Evolutionary conservation across 2,797 vertebrate genomes (phyloP).

Genomic region (Bryconaethiops microstoma): DNA sequence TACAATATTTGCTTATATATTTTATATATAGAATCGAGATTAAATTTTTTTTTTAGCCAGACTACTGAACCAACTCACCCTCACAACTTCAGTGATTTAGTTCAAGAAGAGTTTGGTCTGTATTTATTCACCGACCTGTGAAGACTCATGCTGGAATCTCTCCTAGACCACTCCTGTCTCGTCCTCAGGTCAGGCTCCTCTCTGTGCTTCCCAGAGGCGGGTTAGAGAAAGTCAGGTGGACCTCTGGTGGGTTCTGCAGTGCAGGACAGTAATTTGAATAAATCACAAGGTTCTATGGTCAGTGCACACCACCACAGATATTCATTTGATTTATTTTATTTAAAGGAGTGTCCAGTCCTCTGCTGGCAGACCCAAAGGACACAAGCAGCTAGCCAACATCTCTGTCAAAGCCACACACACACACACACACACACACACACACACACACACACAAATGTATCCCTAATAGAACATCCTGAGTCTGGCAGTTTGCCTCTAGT

Average conservation of each 20-base stretch:
- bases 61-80: no score
- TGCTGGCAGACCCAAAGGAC: conserved; percentile 27
- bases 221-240: conserved; percentile 22
- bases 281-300: conserved; percentile 42
- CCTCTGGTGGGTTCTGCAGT: conserved; percentile 7
- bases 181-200: conserved; percentile 12
- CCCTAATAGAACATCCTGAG: background rate
- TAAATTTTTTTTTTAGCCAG: no score
- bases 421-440: no score
- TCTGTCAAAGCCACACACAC: no score
- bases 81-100: no score
- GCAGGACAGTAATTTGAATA: conserved; percentile 40
- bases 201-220: background rate
- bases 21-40: no score
- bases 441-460: no score
- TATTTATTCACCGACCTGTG: no score
- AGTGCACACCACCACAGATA: conserved; percentile 12
- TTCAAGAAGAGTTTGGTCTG: no score
- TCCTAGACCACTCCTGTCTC: no score
- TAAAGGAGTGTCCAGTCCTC: conserved; percentile 3
- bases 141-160: no score
- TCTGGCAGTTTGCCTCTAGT: background rate
- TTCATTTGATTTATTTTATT: conserved; percentile 54
- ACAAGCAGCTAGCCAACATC: conserved; percentile 8
- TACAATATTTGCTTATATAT: no score